Evolutionary conservation across 30 jellyfish, hydroid and myxozoan genomes (phyloP), one percentile per base, ranked within the genome.

Genomic region (Phacellophora camtschatica): DNA sequence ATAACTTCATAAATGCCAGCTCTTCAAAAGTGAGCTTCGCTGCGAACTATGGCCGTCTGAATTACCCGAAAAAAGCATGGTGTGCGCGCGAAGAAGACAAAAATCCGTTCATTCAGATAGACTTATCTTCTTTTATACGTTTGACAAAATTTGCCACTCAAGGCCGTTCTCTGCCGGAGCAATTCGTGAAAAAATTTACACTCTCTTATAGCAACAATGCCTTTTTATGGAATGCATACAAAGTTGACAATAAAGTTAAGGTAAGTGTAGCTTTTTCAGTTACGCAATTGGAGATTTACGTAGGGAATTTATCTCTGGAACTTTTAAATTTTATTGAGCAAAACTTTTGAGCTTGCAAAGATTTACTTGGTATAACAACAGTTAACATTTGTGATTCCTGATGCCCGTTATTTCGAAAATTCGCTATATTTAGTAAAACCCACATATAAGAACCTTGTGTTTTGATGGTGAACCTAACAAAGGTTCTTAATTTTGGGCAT

Each of bases 41-140:
- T 4, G 80, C 97, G 0, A 12, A 42, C 1, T 31, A 51, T 63
- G 95, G 84, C 0, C 76, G 95, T 2, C 35, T 63, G 0, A 77
- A 87, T 79, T 56, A 64, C 16, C 29, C 28, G 27, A 31, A 48
- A 6, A 81, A 87, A 19, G 88, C 96, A n/a, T 88, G 97, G 97
- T 88, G 97, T 63, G 95, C 97, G 9, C 27, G 28, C 23, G 36
- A 42, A 13, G 66, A 71, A 20, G 71, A 75, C 68, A 30, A 68
- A 32, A 68, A 46, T 1, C 90, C 85, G 35, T 81, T 63, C 64
- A 25, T 88, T n/a, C 88, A 66, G 53, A 78, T 88, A 5, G 91
- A 88, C 33, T 59, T 88, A 5, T 88, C 85, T 13, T 6, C 35
- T 12, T 24, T 33, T 10, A 30, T 34, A n/a, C 33, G 37, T 8